These are phyloP conservation scores for Euzetes globulus DNA, from an alignment of 2,888 invertebrate species.

Conservation along the genomic window DNA sequence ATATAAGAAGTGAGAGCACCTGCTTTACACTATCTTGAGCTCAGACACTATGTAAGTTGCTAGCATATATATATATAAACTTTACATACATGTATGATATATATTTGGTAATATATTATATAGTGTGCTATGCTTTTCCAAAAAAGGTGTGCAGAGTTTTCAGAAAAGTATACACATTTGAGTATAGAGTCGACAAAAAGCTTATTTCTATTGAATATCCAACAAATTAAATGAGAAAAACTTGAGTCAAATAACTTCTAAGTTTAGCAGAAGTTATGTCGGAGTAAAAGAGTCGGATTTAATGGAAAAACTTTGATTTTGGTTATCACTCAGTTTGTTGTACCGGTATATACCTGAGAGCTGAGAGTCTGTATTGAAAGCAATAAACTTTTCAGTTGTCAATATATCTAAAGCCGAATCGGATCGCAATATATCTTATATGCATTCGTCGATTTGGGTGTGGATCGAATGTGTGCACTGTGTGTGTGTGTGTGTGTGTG, in stretches of 20 bases:
- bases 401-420: background rate
- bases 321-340: constrained; percentile 1
- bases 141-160: background rate
- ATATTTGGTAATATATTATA: too few relatives aligned
- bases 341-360: constrained; percentile 2
- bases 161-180: background rate
- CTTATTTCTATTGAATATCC: background rate
- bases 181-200: constrained; percentile 11
- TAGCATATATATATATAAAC: background rate
- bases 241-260: background rate
- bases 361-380: constrained; percentile 4
- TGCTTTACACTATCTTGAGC: background rate
- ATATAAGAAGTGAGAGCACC: constrained; percentile 16
- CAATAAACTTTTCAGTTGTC: constrained; percentile 30
- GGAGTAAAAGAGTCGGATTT: background rate
- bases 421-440: constrained; percentile 12
- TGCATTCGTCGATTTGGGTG: constrained; percentile 12
- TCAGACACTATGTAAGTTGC: background rate
- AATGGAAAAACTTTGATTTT: constrained; percentile 17
- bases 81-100: background rate
- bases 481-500: background rate
- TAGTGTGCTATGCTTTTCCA: too few relatives aligned
- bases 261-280: background rate
- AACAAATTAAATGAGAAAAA: constrained; percentile 6
- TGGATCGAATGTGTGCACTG: background rate